Evolutionary conservation across 1,140 invertebrate genomes (phyloP), one percentile per base, ranked within the genome.

Genomic region (Lepidurus apus): DNA sequence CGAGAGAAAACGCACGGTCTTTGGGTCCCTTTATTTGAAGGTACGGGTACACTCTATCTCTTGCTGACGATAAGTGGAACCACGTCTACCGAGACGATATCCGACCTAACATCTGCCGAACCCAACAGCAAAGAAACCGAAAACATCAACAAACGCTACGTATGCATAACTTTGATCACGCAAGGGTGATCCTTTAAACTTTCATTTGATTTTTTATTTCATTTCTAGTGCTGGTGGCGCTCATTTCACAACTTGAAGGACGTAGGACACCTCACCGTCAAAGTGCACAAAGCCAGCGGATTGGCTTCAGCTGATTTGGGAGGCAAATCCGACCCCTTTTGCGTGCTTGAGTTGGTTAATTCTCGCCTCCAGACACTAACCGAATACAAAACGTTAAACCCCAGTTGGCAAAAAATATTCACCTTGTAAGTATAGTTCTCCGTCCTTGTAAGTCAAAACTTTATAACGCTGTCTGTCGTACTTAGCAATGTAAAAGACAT

Each of bases 321-420:
- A 7, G 95, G 96, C 0, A 96, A 95, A 83, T 95, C 93, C 81
- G 98, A 99, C 87, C 98, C 98, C 0, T 99, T 99, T 85, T 98
- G 95, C 86, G 97, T 99, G 0, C 83, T 99, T 1, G 97, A 99
- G 85, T 85, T 99, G 75, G 93, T 95, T 4, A 99, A 99, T 86
- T 90, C 95, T 1, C 89, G 97, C 75, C 87, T 99, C 53, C 90
- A 91, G 83, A 99, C 98, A 0, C 96, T 99, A 85, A 99, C 98
- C 1, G 96, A 98, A 85, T 99, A 99, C 85, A 98, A 99, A 85
- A 99, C 97, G 0, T 86, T 99, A 4, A 90, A 92, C 75, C 98
- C 98, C 0, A 94, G 92, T 80, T 99, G 98, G 98, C 96, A 98
- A 85, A 98, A 99, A 87, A 95, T 98, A 81, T 99, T 99, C 84